Evolutionary conservation across 2,888 invertebrate species (phyloP).

Genomic region (Hydropsyche betteni): DNA sequence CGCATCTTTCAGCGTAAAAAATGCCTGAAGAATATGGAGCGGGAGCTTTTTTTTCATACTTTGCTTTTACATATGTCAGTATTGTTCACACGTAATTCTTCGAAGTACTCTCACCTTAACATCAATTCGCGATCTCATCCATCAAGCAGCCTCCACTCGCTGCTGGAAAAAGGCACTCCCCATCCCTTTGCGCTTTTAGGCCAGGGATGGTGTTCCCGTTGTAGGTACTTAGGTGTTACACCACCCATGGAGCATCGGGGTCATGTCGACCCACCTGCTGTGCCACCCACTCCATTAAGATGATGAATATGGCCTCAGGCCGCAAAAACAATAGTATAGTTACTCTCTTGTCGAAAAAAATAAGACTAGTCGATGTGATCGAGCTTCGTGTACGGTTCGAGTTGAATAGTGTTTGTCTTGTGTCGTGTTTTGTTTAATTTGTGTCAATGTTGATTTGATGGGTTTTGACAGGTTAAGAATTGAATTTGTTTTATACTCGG

Average conservation of each 20-base stretch:
- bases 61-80: slow-evolving; percentile 28
- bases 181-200: too few species aligned
- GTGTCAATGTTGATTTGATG: too few species aligned
- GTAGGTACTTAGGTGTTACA: too few species aligned
- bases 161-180: slow-evolving; percentile 16
- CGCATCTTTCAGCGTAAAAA: too few species aligned
- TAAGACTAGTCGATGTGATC: too few species aligned
- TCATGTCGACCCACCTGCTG: slow-evolving; percentile 26
- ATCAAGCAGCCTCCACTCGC: slow-evolving; percentile 35
- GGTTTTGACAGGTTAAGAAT: too few species aligned
- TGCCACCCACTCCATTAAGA: slow-evolving; percentile 30
- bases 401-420: too few species aligned
- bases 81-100: slow-evolving; percentile 32
- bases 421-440: too few species aligned
- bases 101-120: slow-evolving; percentile 37
- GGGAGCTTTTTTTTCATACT: background rate
- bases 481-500: too few species aligned
- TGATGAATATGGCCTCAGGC: slow-evolving; percentile 13
- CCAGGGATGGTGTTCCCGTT: background rate
- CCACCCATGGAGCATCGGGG: background rate
- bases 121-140: slow-evolving; percentile 44
- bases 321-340: slow-evolving; percentile 5
- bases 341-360: background rate
- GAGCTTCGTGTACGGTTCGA: too few species aligned
- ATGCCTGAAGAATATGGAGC: background rate